These are phyloP conservation scores for Sebastes kiyomatsui DNA, from an alignment of 2,797 vertebrate genomes.

Conservation along the genomic window DNA sequence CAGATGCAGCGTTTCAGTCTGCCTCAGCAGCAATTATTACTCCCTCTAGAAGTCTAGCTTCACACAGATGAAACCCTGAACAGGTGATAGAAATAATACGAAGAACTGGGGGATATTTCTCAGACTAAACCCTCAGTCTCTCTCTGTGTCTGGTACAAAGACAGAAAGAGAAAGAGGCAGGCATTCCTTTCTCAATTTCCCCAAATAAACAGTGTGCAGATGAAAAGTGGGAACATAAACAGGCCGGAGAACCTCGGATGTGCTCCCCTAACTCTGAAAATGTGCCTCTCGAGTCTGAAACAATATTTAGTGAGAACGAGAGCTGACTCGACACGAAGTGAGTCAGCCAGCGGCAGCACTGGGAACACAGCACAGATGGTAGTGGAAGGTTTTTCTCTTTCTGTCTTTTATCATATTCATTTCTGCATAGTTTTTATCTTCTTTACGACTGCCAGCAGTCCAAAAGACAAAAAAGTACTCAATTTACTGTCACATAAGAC, in stretches of 20 bases:
- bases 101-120: conserved; percentile 28
- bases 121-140: conserved; percentile 63
- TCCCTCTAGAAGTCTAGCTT: conserved; percentile 10
- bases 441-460: conserved; percentile 1
- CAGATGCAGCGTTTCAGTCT: conserved; percentile 23
- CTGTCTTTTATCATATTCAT: conserved; percentile 46
- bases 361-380: conserved; percentile 54
- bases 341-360: conserved; percentile 53
- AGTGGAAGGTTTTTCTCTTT: conserved; percentile 36
- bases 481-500: background rate
- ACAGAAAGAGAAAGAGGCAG: conserved; percentile 57
- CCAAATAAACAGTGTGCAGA: conserved; percentile 81
- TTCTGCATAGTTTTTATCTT: conserved; percentile 39
- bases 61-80: conserved; percentile 30
- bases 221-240: conserved; percentile 82
- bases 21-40: conserved; percentile 18
- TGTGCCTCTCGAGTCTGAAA: conserved; percentile 75
- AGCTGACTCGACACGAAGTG: conserved; percentile 71
- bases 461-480: conserved; percentile 1
- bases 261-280: conserved; percentile 73
- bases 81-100: conserved; percentile 60
- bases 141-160: conserved; percentile 54
- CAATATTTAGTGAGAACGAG: conserved; percentile 76
- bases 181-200: conserved; percentile 77
- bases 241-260: conserved; percentile 73